A percentile compares a stretch with the other conserved stretches of the same genome.
phyloP scores from a whole-genome alignment of 2,113 vertebrate species.

The Dryoscopus gambensis region DNA sequence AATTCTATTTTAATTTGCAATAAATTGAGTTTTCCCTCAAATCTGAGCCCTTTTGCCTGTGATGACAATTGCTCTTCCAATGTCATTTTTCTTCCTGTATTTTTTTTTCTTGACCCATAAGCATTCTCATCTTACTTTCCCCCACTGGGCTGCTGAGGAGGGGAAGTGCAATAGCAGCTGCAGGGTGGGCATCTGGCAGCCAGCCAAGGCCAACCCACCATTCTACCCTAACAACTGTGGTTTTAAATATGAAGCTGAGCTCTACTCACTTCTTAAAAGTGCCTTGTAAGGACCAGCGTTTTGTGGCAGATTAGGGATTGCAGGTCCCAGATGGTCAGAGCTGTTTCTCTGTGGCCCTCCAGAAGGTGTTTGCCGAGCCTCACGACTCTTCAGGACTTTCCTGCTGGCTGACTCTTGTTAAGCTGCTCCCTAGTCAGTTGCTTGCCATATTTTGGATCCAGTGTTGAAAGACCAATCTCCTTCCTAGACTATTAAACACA shows the following conservation, averaged over 20 bases:
- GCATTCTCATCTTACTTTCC: background rate
- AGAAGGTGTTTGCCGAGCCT: background rate
- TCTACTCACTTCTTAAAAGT: background rate
- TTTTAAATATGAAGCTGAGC: background rate
- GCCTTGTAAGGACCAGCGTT: background rate
- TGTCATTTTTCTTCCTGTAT: background rate
- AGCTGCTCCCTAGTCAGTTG: background rate
- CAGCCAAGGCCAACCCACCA: background rate
- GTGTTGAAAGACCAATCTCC: background rate
- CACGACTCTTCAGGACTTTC: accelerated
- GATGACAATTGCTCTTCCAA: background rate
- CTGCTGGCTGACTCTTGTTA: background rate
- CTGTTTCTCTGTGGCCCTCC: background rate
- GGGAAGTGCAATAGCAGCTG: too few relatives aligned
- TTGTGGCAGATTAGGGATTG: background rate
- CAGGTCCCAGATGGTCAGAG: background rate
- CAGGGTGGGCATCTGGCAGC: background rate
- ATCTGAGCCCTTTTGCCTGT: background rate
- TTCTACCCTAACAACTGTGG: accelerated
- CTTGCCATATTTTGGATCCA: background rate
- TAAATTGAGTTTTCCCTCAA: background rate
- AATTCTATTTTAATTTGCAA: background rate
- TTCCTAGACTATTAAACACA: background rate
- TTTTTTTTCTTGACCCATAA: background rate
- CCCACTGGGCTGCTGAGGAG: background rate